Evolutionary conservation across 2,888 invertebrate species (phyloP), one percentile per base, ranked within the genome.

Genomic region (Synergus laeviventris): DNA sequence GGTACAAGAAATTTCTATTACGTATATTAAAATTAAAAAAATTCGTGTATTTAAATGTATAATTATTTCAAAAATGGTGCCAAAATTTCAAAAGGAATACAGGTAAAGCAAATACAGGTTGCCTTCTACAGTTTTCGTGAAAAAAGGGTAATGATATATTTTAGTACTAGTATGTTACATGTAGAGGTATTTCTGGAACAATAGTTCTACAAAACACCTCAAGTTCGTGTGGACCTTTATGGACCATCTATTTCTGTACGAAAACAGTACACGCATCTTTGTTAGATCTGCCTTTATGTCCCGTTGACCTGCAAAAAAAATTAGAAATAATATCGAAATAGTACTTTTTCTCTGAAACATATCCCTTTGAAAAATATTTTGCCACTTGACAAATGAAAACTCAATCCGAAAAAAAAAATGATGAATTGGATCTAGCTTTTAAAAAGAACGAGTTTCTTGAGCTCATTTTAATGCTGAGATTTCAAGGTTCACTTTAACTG

Each of bases 121-220:
- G 16, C n/a, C 49, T 31, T 45, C 45, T 45, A 70, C 49, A 70
- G 5, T 70, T 49, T n/a, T 49, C n/a, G 31, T 70, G 31, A 49
- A 49, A 70, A 70, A 49, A 70, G n/a, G 49, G n/a, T 49, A 70
- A 31, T 49, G 70, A 70, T 70, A 49, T 45, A 70, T 49, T 70
- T 49, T 36, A 49, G 49, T 31, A 70, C 24, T 70, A 70, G 3
- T 59, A 49, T 70, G 70, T 49, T n/a, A 70, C 49, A 70, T 70
- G 49, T 12, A 70, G n/a, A 45, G 49, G 49, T 24, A 31, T 31
- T 49, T 70, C 31, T 70, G 45, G 70, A 70, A 45, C 49, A 12
- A 49, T 31, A 45, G 49, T 70, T 70, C 49, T 70, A 31, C 49
- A 45, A 49, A 70, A 49, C 36, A 70, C 70, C 49, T 16, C n/a